Evolutionary conservation across 2,888 invertebrate genomes (phyloP), one percentile per base, ranked within the genome.

Genomic region (Achlya flavicornis): DNA sequence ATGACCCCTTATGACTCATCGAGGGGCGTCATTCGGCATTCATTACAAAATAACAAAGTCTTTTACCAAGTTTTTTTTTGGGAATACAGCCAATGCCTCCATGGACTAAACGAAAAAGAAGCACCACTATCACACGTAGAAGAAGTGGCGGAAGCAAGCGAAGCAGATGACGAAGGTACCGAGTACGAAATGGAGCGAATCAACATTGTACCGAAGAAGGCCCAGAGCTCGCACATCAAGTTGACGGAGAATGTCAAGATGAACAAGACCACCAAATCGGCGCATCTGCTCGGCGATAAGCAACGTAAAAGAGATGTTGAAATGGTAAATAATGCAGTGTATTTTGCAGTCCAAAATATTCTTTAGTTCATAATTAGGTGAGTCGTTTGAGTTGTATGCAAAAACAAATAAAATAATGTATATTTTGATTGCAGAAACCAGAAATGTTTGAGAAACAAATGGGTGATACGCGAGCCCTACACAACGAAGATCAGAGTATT

Each of bases 381-480:
- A 26, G 1, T 26, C 26, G 2, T 26, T 26, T 26, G 26, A 26
- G 26, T 26, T 26, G 26, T 26, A 26, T 26, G 26, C 26, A 26
- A 26, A 26, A 41, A 7, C 3, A 41, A 41, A 41, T 2, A 3
- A 41, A 41, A 41, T 4, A 2, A 12, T 4, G 0, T 41, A 12
- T 41, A 41, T 12, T 41, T 41, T 41, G 41, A 41, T 70, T 79
- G 0, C 83, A 92, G 92, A 89, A 83, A 76, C 88, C 83, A 60
- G 88, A 84, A 41, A 92, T 93, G 89, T 80, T 93, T 63, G 93
- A 93, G 72, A 84, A 83, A 66, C 86, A 89, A 70, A 90, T 93
- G 80, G 93, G 93, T 59, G 93, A 93, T 75, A 84, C 88, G 62
- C 85, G 75, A 62, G 83, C 73, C 66, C 71, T 78, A 16, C 83